These are phyloP conservation scores for Astropecten irregularis DNA, from an alignment of 53 echinoderm and acorn worm species.

Conservation along the genomic window DNA sequence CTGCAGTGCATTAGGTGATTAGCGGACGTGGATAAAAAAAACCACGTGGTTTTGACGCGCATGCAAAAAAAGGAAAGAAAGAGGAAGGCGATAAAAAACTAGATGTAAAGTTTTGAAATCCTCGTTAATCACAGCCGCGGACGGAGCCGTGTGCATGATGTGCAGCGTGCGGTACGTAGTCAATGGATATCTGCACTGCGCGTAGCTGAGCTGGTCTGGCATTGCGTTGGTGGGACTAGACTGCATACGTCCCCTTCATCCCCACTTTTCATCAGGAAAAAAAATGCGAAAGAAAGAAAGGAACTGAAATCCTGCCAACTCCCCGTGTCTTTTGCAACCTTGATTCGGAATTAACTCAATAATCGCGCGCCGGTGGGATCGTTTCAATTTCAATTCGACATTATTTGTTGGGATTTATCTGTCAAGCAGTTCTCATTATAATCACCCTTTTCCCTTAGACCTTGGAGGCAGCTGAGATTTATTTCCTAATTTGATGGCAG, in stretches of 20 bases:
- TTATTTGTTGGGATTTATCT: constrained; percentile 26
- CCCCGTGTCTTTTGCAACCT: neutral
- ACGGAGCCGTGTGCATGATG: too few relatives aligned
- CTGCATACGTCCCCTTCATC: too few relatives aligned
- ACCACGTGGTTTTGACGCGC: constrained; percentile 14
- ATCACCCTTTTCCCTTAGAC: neutral
- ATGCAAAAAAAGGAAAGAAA: neutral
- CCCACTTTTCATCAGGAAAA: too few relatives aligned
- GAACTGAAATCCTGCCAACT: too few relatives aligned
- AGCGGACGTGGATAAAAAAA: constrained; percentile 33
- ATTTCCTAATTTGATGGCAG: neutral
- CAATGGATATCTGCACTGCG: too few relatives aligned
- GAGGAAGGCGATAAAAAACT: neutral
- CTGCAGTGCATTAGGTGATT: constrained; percentile 48
- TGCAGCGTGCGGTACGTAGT: too few relatives aligned
- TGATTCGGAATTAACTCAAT: constrained; percentile 33
- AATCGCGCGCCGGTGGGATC: neutral
- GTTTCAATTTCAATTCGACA: constrained; percentile 32
- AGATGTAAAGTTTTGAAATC: too few relatives aligned
- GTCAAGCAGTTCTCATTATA: constrained; percentile 10
- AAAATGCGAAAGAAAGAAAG: too few relatives aligned
- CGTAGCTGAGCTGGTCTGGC: too few relatives aligned
- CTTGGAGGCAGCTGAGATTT: neutral
- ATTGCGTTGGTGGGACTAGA: too few relatives aligned
- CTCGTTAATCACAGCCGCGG: too few relatives aligned